Conservation (phyloP, 2,113 vertebrate genomes). For the Ovibos moschatus region DNA sequence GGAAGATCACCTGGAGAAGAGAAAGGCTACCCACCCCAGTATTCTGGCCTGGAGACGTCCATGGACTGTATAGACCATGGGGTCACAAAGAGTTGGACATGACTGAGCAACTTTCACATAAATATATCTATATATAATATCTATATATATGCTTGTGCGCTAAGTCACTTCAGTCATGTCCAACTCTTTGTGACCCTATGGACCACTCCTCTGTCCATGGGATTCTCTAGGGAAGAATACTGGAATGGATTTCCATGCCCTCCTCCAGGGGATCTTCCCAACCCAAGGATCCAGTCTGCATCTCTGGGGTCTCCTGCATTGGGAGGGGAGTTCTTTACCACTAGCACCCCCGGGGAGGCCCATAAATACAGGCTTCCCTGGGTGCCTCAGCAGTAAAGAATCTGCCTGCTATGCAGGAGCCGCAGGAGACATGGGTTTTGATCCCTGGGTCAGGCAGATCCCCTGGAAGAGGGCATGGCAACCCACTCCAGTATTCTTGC, state of each 20-base stretch:
- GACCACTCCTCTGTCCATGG: background rate
- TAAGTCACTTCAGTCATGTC: background rate
- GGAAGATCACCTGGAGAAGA: background rate
- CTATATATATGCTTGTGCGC: background rate
- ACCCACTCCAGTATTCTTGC: background rate
- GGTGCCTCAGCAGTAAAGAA: background rate
- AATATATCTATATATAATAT: background rate
- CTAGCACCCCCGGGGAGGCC: background rate
- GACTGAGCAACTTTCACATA: background rate
- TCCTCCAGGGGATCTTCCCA: background rate
- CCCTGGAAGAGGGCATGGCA: background rate
- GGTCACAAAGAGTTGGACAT: background rate
- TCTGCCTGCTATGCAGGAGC: background rate
- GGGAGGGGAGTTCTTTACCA: background rate
- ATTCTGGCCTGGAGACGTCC: background rate
- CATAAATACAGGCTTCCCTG: background rate
- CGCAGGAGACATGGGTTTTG: background rate
- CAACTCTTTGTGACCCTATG: background rate
- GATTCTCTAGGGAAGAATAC: background rate
- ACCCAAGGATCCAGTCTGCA: background rate
- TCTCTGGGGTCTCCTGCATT: background rate
- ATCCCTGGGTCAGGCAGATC: background rate
- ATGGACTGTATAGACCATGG: background rate
- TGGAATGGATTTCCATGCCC: background rate
- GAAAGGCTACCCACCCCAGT: background rate